Evolutionary conservation across 2,888 invertebrate species (phyloP), one percentile per base, ranked within the genome.

Genomic region (Phengaris arion): DNA sequence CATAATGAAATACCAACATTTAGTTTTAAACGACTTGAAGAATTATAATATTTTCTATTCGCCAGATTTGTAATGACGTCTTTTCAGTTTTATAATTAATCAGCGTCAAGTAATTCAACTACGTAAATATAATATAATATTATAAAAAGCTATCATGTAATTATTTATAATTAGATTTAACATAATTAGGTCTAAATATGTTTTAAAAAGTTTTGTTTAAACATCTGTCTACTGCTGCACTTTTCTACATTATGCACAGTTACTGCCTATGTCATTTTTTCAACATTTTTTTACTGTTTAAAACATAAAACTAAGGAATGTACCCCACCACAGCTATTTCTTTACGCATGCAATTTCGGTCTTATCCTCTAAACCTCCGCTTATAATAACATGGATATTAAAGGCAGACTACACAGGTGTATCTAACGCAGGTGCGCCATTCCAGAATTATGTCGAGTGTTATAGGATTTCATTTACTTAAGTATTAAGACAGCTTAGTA

Each of bases 381-480:
- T 64, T 64, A 64, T 64, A 52, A 52, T 9, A 64, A 64, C 64
- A 64, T 64, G 64, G 64, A 64, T 64, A 64, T 64, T 64, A 59
- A 59, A 59, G 35, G 59, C 12, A 64, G 64, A 64, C 59, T 59
- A 59, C 59, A 59, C 64, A 64, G 35, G 64, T 64, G 64, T 45
- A 35, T 6, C 64, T 45, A 45, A 64, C 64, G 64, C 64, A 64
- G 64, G 64, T 64, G 64, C 35, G 35, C 64, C 22, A 6, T 64
- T 35, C 35, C 35, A 45, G 64, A 64, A 12, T 45, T 64, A 45
- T 64, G 13, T 2, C 35, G 35, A 35, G 12, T 64, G 35, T 64
- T 35, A 45, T 64, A 64, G 64, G 64, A 64, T 45, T 64, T 35
- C 22, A 12, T 64, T 64, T 64, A 64, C 64, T 45, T 12, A 35